Evolutionary conservation across 2,888 invertebrate genomes (phyloP).

Genomic region (Octodonta nipae): DNA sequence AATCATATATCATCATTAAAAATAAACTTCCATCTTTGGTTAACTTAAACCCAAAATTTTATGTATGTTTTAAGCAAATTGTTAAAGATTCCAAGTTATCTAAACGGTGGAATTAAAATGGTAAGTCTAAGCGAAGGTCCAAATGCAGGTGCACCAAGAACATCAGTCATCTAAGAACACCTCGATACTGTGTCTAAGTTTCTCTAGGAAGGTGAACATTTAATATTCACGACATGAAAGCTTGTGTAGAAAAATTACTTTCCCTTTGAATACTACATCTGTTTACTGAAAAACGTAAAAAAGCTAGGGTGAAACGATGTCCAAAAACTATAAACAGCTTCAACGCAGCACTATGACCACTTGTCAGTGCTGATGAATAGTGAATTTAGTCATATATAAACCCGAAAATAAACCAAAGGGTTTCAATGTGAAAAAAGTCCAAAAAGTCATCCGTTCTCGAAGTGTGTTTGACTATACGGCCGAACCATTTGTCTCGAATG

Average conservation of each 20-base stretch:
- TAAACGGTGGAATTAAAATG: background rate
- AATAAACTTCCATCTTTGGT: too few species aligned
- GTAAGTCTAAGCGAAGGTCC: background rate
- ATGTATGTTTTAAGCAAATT: background rate
- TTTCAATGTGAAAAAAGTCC: too few species aligned
- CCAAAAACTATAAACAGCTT: background rate
- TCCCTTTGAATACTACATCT: background rate
- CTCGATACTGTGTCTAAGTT: background rate
- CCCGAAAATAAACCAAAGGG: background rate
- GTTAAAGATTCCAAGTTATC: background rate
- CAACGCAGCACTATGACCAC: background rate
- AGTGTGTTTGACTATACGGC: too few species aligned
- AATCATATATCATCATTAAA: too few species aligned
- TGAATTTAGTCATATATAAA: background rate
- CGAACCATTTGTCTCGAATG: too few species aligned
- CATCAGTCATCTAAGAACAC: background rate
- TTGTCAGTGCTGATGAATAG: background rate
- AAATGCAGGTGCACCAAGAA: background rate
- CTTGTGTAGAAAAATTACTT: background rate
- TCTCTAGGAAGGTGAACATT: background rate
- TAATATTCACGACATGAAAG: background rate
- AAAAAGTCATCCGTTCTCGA: too few species aligned
- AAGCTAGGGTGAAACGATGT: background rate
- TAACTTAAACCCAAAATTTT: background rate
- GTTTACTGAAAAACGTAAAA: background rate